A percentile compares a stretch with the other conserved stretches of the same genome.
phyloP scores from a whole-genome alignment of 2,888 invertebrate species.

The Sinohyriopsis cumingii region DNA sequence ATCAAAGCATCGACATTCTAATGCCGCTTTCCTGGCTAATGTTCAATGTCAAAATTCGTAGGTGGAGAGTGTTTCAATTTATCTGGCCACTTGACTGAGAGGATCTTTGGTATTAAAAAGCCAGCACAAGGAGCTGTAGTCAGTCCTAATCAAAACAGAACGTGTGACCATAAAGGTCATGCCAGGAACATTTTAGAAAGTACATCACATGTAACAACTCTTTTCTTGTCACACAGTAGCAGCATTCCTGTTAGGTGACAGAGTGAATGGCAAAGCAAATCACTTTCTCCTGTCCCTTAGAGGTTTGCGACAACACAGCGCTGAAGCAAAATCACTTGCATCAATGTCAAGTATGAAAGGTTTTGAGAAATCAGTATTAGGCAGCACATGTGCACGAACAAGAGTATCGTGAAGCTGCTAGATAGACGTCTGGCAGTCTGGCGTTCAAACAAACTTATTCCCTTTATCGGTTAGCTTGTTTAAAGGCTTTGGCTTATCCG shows the following conservation, averaged over 20 bases:
- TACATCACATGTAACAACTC: neutral
- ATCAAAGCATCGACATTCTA: too few relatives aligned
- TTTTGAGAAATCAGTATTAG: slow-evolving; percentile 17
- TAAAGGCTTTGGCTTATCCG: slow-evolving; percentile 24
- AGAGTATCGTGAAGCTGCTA: slow-evolving; percentile 12
- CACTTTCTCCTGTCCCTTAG: slow-evolving; percentile 16
- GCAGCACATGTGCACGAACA: slow-evolving; percentile 14
- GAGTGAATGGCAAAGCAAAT: slow-evolving; percentile 29
- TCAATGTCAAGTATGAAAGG: slow-evolving; percentile 27
- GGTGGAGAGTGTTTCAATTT: too few relatives aligned
- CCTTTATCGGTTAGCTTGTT: slow-evolving; percentile 20
- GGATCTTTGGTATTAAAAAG: too few relatives aligned
- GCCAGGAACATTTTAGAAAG: too few relatives aligned
- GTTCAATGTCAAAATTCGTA: too few relatives aligned
- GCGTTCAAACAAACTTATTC: slow-evolving; percentile 18
- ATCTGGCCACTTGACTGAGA: too few relatives aligned
- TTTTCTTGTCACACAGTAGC: slow-evolving; percentile 20
- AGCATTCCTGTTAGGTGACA: slow-evolving; percentile 11
- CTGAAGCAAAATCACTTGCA: slow-evolving; percentile 23
- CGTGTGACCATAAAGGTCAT: too few relatives aligned
- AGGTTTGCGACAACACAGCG: slow-evolving; percentile 21
- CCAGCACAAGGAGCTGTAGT: too few relatives aligned
- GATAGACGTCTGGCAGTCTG: slow-evolving; percentile 24
- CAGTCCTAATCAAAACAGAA: too few relatives aligned
- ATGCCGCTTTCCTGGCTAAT: too few relatives aligned